Base-by-base conservation (phyloP, 1,140 invertebrate species). In the Drosophila funebris region DNA sequence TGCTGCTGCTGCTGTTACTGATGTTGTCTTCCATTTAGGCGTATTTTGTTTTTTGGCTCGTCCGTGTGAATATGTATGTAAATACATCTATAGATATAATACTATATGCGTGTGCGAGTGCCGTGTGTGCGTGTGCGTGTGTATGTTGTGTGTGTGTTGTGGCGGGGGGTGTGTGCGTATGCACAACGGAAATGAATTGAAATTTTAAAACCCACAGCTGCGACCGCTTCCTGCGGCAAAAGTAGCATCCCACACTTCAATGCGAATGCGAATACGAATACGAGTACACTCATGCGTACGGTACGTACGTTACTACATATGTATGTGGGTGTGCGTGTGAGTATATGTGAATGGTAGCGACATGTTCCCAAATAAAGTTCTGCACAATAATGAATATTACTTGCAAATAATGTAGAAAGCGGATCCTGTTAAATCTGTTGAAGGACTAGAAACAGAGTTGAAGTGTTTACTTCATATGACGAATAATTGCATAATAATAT, bases 121-220 rank as follows among this genome's bases (percentile, higher is more conserved):
- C 31, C 27, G 27, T 62, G 24, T 44, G 20, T 57, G 39, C n/a
- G 36, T 22, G 4, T 54, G 44, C 62, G 53, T 60, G 56, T 29
- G 33, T 37, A 1, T 24, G 50, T 22, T 37, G 33, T 36, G 14
- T 8, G 41, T 29, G 24, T 41, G 16, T 36, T 4, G 22, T 22
- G 22, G 22, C 4, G 22, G 22, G 22, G 24, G 31, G 20, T 18
- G 33, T 62, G 52, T 41, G 73, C 63, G 79, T 72, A 75, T 83
- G 79, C 75, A 83, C 79, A 83, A 87, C 82, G 82, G 83, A 87
- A 88, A 87, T 87, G 82, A 87, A 87, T 87, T 87, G 82, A 87
- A 87, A 87, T 87, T 87, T 87, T 87, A 87, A 87, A 87, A 83
- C 82, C 82, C 83, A 87, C 82, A 87, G 82, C 82, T 87, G 82